Conservation (phyloP, 2,797 vertebrate genomes). For the Smutsia gigantea region DNA sequence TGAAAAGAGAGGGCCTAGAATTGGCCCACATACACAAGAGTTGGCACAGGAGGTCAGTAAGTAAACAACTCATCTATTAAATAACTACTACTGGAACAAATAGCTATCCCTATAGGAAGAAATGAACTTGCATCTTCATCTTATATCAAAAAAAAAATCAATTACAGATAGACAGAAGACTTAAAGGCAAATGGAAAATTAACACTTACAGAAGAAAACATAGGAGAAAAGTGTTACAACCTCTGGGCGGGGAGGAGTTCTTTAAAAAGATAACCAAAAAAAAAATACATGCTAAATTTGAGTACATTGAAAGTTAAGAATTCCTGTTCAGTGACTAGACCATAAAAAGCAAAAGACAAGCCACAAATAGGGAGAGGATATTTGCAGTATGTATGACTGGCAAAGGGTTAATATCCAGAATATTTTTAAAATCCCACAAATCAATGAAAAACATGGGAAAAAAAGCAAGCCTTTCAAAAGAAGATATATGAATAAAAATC, state of each 20-base stretch:
- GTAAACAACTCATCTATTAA: slow-evolving; percentile 12
- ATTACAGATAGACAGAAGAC: not conserved
- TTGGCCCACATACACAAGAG: not conserved
- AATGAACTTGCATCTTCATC: not conserved
- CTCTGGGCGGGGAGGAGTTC: not conserved
- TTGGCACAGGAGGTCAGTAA: not conserved
- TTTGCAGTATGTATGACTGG: not conserved
- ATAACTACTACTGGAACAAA: not conserved
- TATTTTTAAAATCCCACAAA: not conserved
- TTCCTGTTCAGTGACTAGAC: not conserved
- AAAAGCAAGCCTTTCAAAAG: not conserved
- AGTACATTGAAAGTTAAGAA: slow-evolving; percentile 3
- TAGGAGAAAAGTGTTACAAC: not conserved
- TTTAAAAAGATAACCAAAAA: slow-evolving; percentile 22
- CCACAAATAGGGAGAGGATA: not conserved
- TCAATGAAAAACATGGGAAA: not conserved
- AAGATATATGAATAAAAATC: slow-evolving; percentile 8
- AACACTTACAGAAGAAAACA: slow-evolving; percentile 9
- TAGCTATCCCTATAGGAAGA: slow-evolving; percentile 3
- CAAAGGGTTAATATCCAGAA: not conserved
- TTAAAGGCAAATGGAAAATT: not conserved
- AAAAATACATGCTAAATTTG: not conserved
- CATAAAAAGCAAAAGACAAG: not conserved
- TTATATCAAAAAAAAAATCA: not conserved
- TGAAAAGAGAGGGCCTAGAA: not conserved